phyloP scores from a whole-genome alignment of 1,140 invertebrate species.

The Drosophila nebulosa region DNA sequence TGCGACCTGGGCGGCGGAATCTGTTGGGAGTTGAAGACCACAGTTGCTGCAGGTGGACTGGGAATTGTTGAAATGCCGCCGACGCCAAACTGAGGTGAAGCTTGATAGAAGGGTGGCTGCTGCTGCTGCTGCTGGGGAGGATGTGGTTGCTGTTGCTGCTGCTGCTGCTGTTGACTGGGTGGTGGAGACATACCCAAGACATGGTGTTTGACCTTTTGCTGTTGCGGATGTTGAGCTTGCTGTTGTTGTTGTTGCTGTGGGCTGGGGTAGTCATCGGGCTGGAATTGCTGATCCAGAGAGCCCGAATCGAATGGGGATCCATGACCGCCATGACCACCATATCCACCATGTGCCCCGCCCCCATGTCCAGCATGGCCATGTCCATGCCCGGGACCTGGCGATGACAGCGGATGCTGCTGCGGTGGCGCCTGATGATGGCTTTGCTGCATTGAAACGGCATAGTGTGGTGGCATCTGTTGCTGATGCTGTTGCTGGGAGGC shows the following conservation, averaged over 20 bases:
- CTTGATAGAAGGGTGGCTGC: conserved; percentile 75
- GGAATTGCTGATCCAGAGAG: conserved; percentile 71
- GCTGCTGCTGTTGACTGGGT: conserved; percentile 79
- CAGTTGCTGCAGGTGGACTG: conserved; percentile 86
- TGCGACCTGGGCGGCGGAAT: conserved; percentile 86
- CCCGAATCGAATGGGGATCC: conserved; percentile 72
- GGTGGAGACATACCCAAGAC: conserved; percentile 75
- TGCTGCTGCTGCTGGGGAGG: conserved; percentile 63
- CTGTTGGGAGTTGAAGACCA: conserved; percentile 89
- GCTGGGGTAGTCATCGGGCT: conserved; percentile 74
- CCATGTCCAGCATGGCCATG: conserved; percentile 39
- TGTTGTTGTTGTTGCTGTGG: conserved; percentile 67
- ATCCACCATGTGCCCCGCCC: conserved; percentile 12
- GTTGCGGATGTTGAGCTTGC: conserved; percentile 69
- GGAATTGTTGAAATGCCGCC: conserved; percentile 89
- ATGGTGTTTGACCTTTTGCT: conserved; percentile 54
- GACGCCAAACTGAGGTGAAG: conserved; percentile 85
- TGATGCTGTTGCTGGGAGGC: conserved; percentile 82
- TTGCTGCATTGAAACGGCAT: conserved; percentile 72
- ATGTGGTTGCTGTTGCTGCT: conserved; percentile 54
- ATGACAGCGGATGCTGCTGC: conserved; percentile 67
- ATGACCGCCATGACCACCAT: conserved; percentile 57
- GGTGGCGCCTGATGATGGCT: conserved; percentile 84
- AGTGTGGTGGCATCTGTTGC: conserved; percentile 80
- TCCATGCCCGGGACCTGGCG: conserved; percentile 61